These are phyloP conservation scores for Peromyscus maniculatus DNA, from an alignment of 2,113 vertebrate genomes.

Conservation along the genomic window DNA sequence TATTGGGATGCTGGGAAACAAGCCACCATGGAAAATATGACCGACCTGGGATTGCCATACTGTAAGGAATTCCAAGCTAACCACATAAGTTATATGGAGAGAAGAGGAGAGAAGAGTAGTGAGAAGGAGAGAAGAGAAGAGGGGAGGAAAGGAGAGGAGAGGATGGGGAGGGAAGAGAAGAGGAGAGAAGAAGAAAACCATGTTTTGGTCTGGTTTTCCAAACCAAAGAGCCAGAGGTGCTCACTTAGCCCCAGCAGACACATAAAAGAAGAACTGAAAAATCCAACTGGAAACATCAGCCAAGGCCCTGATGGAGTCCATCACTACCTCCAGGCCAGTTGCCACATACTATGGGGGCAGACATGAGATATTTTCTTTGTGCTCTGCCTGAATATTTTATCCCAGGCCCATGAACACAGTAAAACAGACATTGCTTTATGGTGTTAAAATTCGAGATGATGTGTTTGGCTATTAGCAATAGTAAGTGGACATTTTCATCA, in stretches of 20 bases:
- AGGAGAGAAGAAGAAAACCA: background rate
- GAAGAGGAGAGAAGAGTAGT: background rate
- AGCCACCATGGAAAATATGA: background rate
- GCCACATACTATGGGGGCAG: background rate
- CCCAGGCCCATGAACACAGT: background rate
- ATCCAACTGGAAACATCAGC: background rate
- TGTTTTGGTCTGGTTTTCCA: background rate
- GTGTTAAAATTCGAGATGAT: background rate
- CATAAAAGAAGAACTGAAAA: background rate
- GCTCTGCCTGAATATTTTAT: background rate
- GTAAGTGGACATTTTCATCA: background rate
- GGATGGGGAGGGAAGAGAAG: background rate
- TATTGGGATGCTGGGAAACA: background rate
- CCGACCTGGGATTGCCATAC: background rate
- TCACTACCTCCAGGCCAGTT: background rate
- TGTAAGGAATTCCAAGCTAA: background rate
- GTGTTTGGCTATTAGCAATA: background rate
- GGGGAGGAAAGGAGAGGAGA: background rate
- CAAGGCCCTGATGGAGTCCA: background rate
- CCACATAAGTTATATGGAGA: background rate
- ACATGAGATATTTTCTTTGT: background rate
- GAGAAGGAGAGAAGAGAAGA: no score
- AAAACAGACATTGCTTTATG: background rate
- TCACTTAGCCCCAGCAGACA: background rate
- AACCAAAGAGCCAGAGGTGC: background rate